Evolutionary conservation across 53 echinoderm and acorn worm genomes (phyloP), one percentile per base, ranked within the genome.

Genomic region (Astropecten irregularis): DNA sequence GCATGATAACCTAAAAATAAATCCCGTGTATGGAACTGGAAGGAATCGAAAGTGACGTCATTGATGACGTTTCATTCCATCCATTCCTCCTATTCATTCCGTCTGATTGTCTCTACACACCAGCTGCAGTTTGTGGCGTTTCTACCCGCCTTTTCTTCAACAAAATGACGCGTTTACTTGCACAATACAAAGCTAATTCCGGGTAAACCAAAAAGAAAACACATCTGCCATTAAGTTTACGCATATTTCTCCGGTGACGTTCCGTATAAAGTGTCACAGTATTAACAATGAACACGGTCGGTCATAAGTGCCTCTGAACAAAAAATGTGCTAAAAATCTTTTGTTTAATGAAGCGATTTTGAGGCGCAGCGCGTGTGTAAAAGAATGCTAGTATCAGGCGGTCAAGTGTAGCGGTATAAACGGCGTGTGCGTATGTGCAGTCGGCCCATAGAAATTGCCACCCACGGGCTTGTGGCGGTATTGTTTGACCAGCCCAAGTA

Each of bases 31-130:
- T n/a, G n/a, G n/a, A n/a, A n/a, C n/a, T n/a, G n/a, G n/a, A n/a
- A 16, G 11, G 42, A 55, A 79, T 32, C 46, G 79, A 79, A 62
- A 79, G 60, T 79, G 79, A 79, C 79, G 79, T 79, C 79, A 79
- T 48, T 30, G 62, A 5, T 48, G 79, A 44, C 61, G 30, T 29
- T 62, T 61, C 56, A 35, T 8, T 65, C 36, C 29, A 20, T n/a
- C 18, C 25, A 40, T 32, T 13, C 79, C 18, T 37, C 38, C 47
- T n/a, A 47, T 57, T 42, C 30, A 26, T 49, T 62, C 79, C 44
- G 23, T 30, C 18, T 28, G 57, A 46, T 58, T 58, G 32, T 18
- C 23, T 74, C 30, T 20, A 19, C 13, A 10, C 58, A 23, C 30
- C 59, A 42, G 39, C 56, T 36, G 60, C 40, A 18, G 0, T n/a